A percentile compares a stretch with the other conserved stretches of the same genome.
phyloP scores from a whole-genome alignment of 2,888 invertebrate genomes.

The Dastarcus helophoroides region DNA sequence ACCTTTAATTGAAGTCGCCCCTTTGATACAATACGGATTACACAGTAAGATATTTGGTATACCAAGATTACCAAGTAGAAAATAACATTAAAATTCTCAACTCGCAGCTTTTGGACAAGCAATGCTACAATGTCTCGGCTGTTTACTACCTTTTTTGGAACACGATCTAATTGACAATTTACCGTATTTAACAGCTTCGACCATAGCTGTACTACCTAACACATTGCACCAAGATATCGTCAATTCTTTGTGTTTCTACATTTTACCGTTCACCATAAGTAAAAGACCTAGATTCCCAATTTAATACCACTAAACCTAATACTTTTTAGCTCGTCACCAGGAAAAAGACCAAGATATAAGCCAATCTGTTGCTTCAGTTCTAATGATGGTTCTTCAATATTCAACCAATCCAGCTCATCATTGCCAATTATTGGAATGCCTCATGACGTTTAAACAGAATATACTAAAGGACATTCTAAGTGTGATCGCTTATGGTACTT shows the following conservation, averaged over 20 bases:
- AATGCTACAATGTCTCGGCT: slow-evolving; percentile 85
- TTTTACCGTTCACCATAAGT: slow-evolving; percentile 93
- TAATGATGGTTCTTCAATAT: slow-evolving; percentile 97
- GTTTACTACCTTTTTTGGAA: slow-evolving; percentile 91
- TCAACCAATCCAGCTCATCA: slow-evolving; percentile 91
- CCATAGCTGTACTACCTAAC: slow-evolving; percentile 83
- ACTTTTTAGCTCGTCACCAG: slow-evolving; percentile 9
- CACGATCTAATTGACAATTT: slow-evolving; percentile 92
- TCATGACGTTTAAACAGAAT: slow-evolving; percentile 87
- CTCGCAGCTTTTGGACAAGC: slow-evolving; percentile 83
- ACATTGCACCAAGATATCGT: slow-evolving; percentile 89
- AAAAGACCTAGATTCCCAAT: slow-evolving; percentile 11
- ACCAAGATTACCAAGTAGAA: neutral
- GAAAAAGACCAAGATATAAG: slow-evolving; percentile 23
- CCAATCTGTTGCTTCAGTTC: slow-evolving; percentile 81
- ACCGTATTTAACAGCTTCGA: slow-evolving; percentile 87
- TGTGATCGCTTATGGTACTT: slow-evolving; percentile 94
- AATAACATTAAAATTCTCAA: slow-evolving; percentile 1
- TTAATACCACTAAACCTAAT: slow-evolving; percentile 5
- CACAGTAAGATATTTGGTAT: slow-evolving; percentile 47
- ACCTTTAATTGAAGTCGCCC: slow-evolving; percentile 86
- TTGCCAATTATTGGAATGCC: slow-evolving; percentile 88
- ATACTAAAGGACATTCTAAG: slow-evolving; percentile 88
- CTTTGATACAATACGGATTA: slow-evolving; percentile 78
- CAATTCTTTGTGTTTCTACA: slow-evolving; percentile 87